phyloP scores from a whole-genome alignment of 2,888 invertebrate genomes.

The Megamerina dolium region DNA sequence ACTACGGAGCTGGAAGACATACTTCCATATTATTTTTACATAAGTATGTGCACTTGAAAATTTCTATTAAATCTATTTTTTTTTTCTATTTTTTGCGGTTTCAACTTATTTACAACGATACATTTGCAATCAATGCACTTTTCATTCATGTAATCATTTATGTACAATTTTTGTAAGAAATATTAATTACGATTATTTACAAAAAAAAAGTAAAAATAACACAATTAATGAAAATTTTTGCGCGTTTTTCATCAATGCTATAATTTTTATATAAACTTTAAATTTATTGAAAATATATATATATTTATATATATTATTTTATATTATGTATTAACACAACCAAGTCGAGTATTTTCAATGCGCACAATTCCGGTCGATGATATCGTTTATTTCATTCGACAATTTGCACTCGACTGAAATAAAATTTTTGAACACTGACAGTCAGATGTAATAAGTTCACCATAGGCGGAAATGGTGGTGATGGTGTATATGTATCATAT shows the following conservation, averaged over 20 bases:
- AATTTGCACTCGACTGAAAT: slow-evolving; percentile 42
- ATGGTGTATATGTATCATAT: slow-evolving; percentile 15
- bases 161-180: too few relatives aligned
- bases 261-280: too few relatives aligned
- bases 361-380: slow-evolving; percentile 5
- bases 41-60: slow-evolving; percentile 11
- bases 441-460: too few relatives aligned
- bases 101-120: neutral
- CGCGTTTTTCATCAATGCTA: too few relatives aligned
- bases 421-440: slow-evolving; percentile 6
- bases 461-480: too few relatives aligned
- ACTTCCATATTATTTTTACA: slow-evolving; percentile 45
- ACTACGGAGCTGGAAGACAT: slow-evolving; percentile 50
- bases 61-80: neutral
- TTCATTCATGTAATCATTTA: too few relatives aligned
- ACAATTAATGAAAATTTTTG: too few relatives aligned
- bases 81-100: neutral
- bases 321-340: slow-evolving; percentile 11
- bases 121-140: too few relatives aligned
- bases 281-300: neutral
- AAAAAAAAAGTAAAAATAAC: too few relatives aligned
- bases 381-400: slow-evolving; percentile 36
- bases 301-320: neutral
- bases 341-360: slow-evolving; percentile 8
- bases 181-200: too few relatives aligned